A percentile compares a stretch with the other conserved stretches of the same genome.
phyloP scores from a whole-genome alignment of 2,113 vertebrate species.

The Odontesthes bonariensis region DNA sequence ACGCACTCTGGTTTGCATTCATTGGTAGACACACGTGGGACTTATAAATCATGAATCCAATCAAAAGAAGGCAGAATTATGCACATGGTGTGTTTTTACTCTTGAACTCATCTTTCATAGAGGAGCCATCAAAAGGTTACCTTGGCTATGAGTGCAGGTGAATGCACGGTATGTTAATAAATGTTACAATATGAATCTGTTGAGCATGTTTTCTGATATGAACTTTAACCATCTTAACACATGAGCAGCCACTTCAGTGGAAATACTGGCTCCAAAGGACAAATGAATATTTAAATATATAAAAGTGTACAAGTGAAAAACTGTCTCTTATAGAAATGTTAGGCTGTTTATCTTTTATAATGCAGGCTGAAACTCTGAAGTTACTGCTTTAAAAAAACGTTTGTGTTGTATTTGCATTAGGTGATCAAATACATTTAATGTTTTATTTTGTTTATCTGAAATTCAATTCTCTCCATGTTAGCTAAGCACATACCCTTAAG shows the following conservation, averaged over 20 bases:
- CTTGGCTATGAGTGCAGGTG: not conserved
- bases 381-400: accelerated
- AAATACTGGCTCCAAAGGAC: not conserved
- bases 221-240: not conserved
- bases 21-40: not conserved
- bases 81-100: not conserved
- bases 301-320: too few species aligned
- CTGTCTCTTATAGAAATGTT: not conserved
- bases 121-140: slow-evolving; percentile 3
- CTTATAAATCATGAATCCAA: not conserved
- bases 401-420: not conserved
- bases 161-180: not conserved
- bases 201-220: not conserved
- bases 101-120: not conserved
- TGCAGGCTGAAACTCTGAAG: not conserved
- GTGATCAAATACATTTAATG: not conserved
- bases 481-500: not conserved
- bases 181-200: not conserved
- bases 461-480: not conserved
- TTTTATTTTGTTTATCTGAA: not conserved
- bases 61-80: not conserved
- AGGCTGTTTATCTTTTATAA: slow-evolving; percentile 15
- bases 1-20: not conserved
- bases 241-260: not conserved
- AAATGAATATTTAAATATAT: too few species aligned